A percentile compares a stretch with the other conserved stretches of the same genome.
Evolutionary conservation across 2,113 vertebrate genomes (phyloP).

Genomic region (Tor tambroides): DNA sequence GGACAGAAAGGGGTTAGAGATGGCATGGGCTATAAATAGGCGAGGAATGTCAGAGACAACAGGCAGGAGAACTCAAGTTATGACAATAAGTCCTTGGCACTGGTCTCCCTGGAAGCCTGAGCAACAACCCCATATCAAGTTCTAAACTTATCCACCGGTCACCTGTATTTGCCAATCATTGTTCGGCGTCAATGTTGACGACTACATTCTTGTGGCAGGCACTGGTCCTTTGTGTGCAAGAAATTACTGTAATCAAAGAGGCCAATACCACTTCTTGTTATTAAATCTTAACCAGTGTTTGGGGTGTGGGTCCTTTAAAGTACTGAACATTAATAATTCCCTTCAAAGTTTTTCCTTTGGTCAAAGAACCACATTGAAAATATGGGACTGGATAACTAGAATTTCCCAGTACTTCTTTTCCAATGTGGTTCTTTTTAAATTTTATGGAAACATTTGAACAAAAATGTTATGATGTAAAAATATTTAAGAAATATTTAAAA

Average conservation of each 20-base stretch:
- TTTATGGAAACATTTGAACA: neutral
- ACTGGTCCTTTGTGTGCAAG: constrained; percentile 24
- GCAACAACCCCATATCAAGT: constrained; percentile 41
- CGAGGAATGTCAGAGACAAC: constrained; percentile 53
- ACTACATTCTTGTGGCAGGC: constrained; percentile 11
- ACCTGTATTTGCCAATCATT: constrained; percentile 64
- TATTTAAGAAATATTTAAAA: neutral
- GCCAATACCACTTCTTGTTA: constrained; percentile 24
- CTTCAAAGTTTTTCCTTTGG: neutral
- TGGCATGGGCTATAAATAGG: constrained; percentile 57
- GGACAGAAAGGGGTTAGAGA: constrained; percentile 52
- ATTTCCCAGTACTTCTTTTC: neutral
- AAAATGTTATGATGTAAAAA: neutral
- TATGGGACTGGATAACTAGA: neutral
- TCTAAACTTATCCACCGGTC: constrained; percentile 58
- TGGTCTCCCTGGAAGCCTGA: constrained; percentile 28
- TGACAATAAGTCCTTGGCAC: constrained; percentile 61
- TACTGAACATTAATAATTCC: neutral
- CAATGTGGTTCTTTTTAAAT: too few species aligned
- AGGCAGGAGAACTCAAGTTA: constrained; percentile 55
- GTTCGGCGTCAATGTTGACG: constrained; percentile 15
- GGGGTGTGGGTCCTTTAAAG: neutral
- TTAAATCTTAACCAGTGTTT: neutral
- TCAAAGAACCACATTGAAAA: neutral
- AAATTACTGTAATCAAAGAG: constrained; percentile 49